Evolutionary conservation across 2,888 invertebrate genomes (phyloP).

Genomic region (Galeruca laticollis): DNA sequence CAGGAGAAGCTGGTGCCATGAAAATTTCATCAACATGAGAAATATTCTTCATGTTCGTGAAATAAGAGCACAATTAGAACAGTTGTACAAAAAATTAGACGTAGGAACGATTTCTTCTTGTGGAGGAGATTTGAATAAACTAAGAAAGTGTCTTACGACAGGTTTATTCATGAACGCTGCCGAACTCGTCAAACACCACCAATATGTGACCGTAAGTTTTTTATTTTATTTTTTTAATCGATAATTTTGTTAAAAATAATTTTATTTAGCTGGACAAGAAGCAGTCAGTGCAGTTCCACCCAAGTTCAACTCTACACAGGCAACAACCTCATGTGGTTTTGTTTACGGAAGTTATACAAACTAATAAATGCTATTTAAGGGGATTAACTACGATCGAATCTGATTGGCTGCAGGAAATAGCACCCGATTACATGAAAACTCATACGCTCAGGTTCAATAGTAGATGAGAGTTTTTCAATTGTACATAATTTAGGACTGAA

Average conservation of each 20-base stretch:
- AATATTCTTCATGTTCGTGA: conserved; percentile 86
- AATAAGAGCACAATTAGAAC: conserved; percentile 83
- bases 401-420: conserved; percentile 80
- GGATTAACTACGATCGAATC: conserved; percentile 82
- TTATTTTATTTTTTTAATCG: not conserved
- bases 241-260: not conserved
- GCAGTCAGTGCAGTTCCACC: conserved; percentile 85
- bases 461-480: conserved; percentile 25
- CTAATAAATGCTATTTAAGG: conserved; percentile 84
- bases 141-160: conserved; percentile 82
- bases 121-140: conserved; percentile 73
- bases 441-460: conserved; percentile 55
- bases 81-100: conserved; percentile 72
- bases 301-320: conserved; percentile 81
- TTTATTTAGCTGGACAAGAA: conserved; percentile 70
- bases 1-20: conserved; percentile 81
- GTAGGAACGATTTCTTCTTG: conserved; percentile 74
- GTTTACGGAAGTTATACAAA: conserved; percentile 90
- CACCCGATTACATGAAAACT: conserved; percentile 66
- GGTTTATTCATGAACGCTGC: conserved; percentile 91
- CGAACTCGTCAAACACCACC: conserved; percentile 79
- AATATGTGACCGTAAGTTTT: conserved; percentile 74
- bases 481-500: not conserved
- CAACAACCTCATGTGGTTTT: conserved; percentile 80
- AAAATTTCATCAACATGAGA: conserved; percentile 86